Base-by-base conservation (phyloP, 2,888 invertebrate genomes). In the Xestobium rufovillosum region DNA sequence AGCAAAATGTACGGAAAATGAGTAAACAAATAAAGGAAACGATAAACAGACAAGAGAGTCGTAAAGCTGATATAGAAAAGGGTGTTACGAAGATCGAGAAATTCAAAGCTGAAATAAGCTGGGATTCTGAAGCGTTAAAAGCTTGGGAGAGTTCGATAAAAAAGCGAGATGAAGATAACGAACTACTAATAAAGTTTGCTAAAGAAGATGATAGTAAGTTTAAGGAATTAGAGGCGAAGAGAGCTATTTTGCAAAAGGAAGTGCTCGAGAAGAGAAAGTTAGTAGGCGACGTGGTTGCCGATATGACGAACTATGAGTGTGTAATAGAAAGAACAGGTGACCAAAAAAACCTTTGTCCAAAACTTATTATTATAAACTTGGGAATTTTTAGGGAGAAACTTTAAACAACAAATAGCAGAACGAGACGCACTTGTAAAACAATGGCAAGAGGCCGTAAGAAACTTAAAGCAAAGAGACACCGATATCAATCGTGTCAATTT, bases 141-240 rank as follows among this genome's bases (percentile, higher is more conserved):
- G 79, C 80, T 33, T 85, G 83, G 82, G 76, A 80, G 14, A 78
- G 82, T 27, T 75, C 79, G 1, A 69, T 87, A 38, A 74, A 76
- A 45, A 72, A 78, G 39, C 75, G 76, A 23, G 75, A 81, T 26
- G 76, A 78, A 31, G 80, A 83, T 39, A 83, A 80, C 47, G 69
- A 73, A 15, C 63, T 84, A n/a, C 75, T 87, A 27, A 76, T 79
- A 49, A 76, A 76, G 53, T 83, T 80, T 48, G 78, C 80, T 37
- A 74, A 77, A 52, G 76, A 80, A 45, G 87, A 88, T 57, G 66
- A 76, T 12, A 73, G 76, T 33, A 76, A 71, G 48, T 80, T 79
- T 28, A 76, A 78, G 53, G 71, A 74, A 41, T 51, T 76, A 26
- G 78, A 80, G 47, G 62, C 72, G 3, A 70, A 68, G 45, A 64